Conservation (phyloP, 2,113 vertebrate species). For the Choloepus hoffmanni region DNA sequence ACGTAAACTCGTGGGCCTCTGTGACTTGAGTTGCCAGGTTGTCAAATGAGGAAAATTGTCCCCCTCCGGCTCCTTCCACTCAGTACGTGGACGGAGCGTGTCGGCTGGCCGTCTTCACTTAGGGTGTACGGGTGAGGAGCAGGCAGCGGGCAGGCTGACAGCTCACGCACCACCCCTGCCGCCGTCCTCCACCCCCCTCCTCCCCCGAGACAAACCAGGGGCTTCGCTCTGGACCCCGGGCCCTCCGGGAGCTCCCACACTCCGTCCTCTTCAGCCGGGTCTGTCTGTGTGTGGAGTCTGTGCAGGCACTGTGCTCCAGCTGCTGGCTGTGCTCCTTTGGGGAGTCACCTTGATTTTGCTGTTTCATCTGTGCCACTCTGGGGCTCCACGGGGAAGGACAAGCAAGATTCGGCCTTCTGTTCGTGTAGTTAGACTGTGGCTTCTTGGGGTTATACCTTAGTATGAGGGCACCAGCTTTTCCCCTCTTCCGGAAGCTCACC, state of each 20-base stretch:
- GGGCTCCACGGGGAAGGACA: background rate
- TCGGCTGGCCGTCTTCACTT: background rate
- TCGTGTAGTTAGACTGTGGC: background rate
- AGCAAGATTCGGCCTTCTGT: background rate
- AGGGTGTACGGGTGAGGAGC: background rate
- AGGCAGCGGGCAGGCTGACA: background rate
- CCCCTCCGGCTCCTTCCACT: too few relatives aligned
- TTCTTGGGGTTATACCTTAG: background rate
- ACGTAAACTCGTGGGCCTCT: too few relatives aligned
- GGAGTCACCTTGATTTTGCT: too few relatives aligned
- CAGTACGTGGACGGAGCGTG: background rate
- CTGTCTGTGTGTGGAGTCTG: background rate
- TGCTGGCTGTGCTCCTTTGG: background rate
- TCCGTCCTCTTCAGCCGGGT: too few relatives aligned
- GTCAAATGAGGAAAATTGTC: too few relatives aligned
- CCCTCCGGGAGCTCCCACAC: background rate
- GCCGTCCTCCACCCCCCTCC: too few relatives aligned
- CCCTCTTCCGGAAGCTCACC: background rate
- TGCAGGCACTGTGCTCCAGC: background rate
- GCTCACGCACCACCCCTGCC: background rate
- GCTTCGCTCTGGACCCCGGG: background rate
- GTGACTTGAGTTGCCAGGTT: too few relatives aligned
- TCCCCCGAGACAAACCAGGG: background rate
- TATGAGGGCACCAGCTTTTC: too few relatives aligned
- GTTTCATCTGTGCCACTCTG: background rate